Conservation (phyloP, 2,888 invertebrate species). For the Aromia moschata region DNA sequence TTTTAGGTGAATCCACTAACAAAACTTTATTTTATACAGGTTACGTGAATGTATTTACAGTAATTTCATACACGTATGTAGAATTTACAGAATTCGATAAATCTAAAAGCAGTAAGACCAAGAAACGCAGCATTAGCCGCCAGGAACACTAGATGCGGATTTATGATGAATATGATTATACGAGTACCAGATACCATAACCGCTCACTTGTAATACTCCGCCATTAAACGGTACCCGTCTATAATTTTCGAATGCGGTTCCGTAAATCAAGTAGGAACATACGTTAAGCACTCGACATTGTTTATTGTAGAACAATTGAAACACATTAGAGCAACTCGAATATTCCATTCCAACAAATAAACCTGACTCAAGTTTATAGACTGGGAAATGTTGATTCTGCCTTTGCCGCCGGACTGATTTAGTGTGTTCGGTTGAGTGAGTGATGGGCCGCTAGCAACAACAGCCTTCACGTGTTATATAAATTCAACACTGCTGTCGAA, state of each 20-base stretch:
- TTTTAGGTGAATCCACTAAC: too few species aligned
- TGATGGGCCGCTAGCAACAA: slow-evolving; percentile 62
- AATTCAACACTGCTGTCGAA: slow-evolving; percentile 50
- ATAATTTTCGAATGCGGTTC: slow-evolving; percentile 29
- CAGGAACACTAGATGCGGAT: background rate
- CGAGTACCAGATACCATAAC: slow-evolving; percentile 2
- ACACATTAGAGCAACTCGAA: slow-evolving; percentile 59
- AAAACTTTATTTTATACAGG: too few species aligned
- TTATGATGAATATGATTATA: slow-evolving; percentile 1
- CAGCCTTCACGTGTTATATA: slow-evolving; percentile 62
- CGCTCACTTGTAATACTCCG: slow-evolving; percentile 21
- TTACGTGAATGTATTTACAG: too few species aligned
- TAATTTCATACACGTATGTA: too few species aligned
- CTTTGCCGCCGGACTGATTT: slow-evolving; percentile 57
- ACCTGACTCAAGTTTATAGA: slow-evolving; percentile 59
- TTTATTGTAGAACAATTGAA: slow-evolving; percentile 60
- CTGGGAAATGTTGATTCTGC: slow-evolving; percentile 58
- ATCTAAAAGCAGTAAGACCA: background rate
- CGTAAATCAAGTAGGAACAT: slow-evolving; percentile 39
- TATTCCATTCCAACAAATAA: slow-evolving; percentile 59
- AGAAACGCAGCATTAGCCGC: background rate
- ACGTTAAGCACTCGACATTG: slow-evolving; percentile 50
- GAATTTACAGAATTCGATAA: too few species aligned
- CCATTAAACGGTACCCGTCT: slow-evolving; percentile 23
- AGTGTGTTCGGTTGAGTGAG: slow-evolving; percentile 59